These are phyloP conservation scores for Argynnis bischoffii DNA, from an alignment of 2,888 invertebrate species.

Conservation along the genomic window DNA sequence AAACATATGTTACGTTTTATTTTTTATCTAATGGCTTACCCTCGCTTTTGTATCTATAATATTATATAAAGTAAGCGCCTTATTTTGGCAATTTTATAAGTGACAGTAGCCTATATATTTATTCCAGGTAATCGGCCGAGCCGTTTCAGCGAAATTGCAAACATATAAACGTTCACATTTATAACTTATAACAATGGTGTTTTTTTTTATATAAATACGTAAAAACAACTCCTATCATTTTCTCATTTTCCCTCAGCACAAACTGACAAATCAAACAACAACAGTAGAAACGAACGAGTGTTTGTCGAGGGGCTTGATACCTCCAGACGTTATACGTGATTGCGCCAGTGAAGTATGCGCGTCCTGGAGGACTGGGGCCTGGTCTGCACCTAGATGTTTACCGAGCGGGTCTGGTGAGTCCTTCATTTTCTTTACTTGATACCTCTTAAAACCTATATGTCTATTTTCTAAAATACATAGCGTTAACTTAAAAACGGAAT, in stretches of 20 bases:
- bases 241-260: conserved; percentile 64
- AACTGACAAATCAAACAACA: conserved; percentile 65
- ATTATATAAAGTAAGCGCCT: too few relatives aligned
- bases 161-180: too few relatives aligned
- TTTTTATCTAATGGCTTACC: too few relatives aligned
- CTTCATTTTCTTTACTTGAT: neutral
- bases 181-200: too few relatives aligned
- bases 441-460: neutral
- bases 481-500: too few relatives aligned
- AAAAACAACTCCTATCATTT: neutral
- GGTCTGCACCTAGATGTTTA: conserved; percentile 64
- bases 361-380: conserved; percentile 55
- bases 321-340: conserved; percentile 61
- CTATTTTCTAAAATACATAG: neutral
- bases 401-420: conserved; percentile 72
- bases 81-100: too few relatives aligned
- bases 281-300: conserved; percentile 78
- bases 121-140: too few relatives aligned
- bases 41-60: too few relatives aligned
- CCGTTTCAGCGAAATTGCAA: too few relatives aligned
- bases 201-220: too few relatives aligned
- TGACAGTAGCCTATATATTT: too few relatives aligned
- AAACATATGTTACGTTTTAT: too few relatives aligned
- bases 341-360: conserved; percentile 60
- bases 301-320: conserved; percentile 54